phyloP scores from a whole-genome alignment of 2,797 vertebrate genomes.

The Catamblyrhynchus diadema region DNA sequence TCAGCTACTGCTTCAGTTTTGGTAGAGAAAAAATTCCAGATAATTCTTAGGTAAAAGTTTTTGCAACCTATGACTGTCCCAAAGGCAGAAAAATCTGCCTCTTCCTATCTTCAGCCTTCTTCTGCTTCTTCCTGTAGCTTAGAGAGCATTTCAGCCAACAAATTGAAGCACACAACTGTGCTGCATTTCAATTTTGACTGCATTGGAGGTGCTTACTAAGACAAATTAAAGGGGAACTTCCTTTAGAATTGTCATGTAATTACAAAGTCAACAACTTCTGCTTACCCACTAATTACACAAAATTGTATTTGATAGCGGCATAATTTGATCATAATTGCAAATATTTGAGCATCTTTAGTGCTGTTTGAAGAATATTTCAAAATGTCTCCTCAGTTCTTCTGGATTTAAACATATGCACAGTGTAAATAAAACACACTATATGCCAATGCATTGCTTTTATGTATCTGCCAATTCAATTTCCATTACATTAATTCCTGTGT shows the following conservation, averaged over 20 bases:
- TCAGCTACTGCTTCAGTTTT: neutral
- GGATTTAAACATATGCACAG: neutral
- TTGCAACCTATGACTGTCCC: neutral
- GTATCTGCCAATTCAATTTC: neutral
- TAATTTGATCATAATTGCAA: conserved; percentile 53
- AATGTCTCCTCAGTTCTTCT: neutral
- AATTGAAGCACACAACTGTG: neutral
- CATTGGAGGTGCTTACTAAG: neutral
- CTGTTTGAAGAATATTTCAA: conserved; percentile 19
- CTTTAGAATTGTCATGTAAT: conserved; percentile 58
- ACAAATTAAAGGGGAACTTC: conserved; percentile 38
- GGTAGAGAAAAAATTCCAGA: neutral
- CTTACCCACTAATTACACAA: conserved; percentile 53
- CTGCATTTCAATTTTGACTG: conserved; percentile 5
- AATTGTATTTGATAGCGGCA: conserved; percentile 53
- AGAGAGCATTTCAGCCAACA: fast-evolving
- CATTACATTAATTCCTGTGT: neutral
- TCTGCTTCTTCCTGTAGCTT: neutral
- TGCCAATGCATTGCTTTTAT: neutral
- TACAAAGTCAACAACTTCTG: conserved; percentile 57
- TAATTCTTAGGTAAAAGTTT: neutral
- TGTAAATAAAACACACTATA: conserved; percentile 10
- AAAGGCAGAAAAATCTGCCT: neutral
- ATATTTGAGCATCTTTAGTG: conserved; percentile 40
- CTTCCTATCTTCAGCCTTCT: neutral